Percentiles rank a stretch among this genome's conserved stretches.
Evolutionary conservation across 2,888 invertebrate species (phyloP).

Genomic region (Aleiodes alternator): DNA sequence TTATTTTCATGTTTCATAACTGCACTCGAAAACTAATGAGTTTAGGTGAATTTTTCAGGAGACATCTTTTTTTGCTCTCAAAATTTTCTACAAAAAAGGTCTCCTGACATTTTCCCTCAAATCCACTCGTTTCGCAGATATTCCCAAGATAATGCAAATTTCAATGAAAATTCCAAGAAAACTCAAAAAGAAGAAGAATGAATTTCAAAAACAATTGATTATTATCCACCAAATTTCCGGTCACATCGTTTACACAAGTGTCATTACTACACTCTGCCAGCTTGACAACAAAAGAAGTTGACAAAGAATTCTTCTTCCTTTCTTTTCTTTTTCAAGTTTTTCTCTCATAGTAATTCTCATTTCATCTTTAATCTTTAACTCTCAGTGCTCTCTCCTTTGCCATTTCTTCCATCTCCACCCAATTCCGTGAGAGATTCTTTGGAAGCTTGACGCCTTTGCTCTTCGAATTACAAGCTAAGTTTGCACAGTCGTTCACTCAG

Average conservation of each 20-base stretch:
- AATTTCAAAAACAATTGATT: background rate
- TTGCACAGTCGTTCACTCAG: constrained; percentile 51
- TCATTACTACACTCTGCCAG: constrained; percentile 14
- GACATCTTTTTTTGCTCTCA: too few species aligned
- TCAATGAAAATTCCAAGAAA: too few species aligned
- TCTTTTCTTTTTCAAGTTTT: background rate
- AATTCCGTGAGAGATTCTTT: constrained; percentile 2
- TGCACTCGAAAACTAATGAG: too few species aligned
- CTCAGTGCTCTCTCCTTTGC: background rate
- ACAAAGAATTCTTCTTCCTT: background rate
- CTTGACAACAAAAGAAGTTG: constrained; percentile 8
- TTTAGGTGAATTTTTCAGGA: too few species aligned
- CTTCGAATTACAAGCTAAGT: constrained; percentile 61
- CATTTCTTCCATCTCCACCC: background rate
- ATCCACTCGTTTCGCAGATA: too few species aligned
- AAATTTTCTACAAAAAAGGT: too few species aligned
- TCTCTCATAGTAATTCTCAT: constrained; percentile 13
- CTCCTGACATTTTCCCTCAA: too few species aligned
- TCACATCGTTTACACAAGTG: constrained; percentile 6
- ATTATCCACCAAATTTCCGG: constrained; percentile 3
- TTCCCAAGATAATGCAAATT: too few species aligned
- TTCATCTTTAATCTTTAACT: constrained; percentile 19
- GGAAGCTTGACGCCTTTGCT: constrained; percentile 53
- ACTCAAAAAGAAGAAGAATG: too few species aligned
- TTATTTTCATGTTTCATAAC: too few species aligned